Evolutionary conservation across 2,888 invertebrate species (phyloP).

Genomic region (Xestia rhomboidea): DNA sequence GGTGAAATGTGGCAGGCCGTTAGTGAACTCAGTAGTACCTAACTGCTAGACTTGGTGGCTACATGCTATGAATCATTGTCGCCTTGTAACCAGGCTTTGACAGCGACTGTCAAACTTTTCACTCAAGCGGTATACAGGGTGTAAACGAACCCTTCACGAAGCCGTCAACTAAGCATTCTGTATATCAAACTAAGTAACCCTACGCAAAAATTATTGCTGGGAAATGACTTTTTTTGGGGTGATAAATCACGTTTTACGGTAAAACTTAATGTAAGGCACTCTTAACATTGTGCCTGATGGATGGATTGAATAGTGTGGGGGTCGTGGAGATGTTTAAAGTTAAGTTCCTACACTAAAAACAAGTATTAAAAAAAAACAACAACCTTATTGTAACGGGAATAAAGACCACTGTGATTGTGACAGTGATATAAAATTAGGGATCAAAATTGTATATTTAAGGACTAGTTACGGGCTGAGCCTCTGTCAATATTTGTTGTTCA

Average conservation of each 20-base stretch:
- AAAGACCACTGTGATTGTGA: neutral
- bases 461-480: neutral
- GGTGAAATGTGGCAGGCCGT: no score
- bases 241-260: no score
- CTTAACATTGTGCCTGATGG: no score
- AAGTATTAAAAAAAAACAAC: neutral
- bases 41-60: conserved; percentile 42
- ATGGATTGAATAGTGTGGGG: no score
- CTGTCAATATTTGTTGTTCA: neutral
- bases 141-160: no score
- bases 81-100: neutral
- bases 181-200: no score
- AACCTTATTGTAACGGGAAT: neutral
- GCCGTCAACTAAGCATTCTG: no score
- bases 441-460: neutral
- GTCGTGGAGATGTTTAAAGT: no score
- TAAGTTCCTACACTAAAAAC: no score
- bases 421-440: neutral
- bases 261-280: no score
- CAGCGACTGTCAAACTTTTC: conserved; percentile 21
- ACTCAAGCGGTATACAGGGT: neutral
- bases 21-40: neutral
- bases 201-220: no score
- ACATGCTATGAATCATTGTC: conserved; percentile 6
- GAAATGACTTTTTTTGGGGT: no score